Evolutionary conservation across 2,113 vertebrate genomes (phyloP).

Genomic region (Spea multiplicata): DNA sequence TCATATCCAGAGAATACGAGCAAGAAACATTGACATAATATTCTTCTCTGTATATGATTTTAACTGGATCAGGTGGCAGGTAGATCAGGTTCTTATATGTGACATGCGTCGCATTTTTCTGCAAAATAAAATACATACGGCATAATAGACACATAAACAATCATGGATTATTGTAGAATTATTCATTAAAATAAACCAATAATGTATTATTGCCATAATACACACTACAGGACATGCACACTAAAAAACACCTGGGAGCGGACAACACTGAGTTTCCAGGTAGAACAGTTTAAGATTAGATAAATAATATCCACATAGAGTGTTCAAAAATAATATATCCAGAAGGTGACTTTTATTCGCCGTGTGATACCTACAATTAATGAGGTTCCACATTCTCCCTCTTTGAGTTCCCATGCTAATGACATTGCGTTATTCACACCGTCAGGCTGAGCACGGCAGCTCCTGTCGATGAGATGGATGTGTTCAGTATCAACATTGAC

Average conservation of each 20-base stretch:
- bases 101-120: constrained; percentile 57
- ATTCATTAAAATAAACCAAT: too few relatives aligned
- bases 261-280: too few relatives aligned
- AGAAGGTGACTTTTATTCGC: too few relatives aligned
- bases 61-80: constrained; percentile 51
- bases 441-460: constrained; percentile 40
- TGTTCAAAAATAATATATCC: too few relatives aligned
- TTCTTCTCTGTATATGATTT: constrained; percentile 58
- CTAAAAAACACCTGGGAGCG: too few relatives aligned
- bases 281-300: too few relatives aligned
- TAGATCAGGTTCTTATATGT: constrained; percentile 57
- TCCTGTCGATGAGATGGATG: constrained; percentile 49
- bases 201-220: too few relatives aligned
- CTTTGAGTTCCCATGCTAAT: constrained; percentile 43
- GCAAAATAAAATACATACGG: constrained; percentile 28
- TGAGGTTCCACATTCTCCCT: constrained; percentile 39
- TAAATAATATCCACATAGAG: too few relatives aligned
- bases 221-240: too few relatives aligned
- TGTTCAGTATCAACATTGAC: constrained; percentile 38
- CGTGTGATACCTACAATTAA: constrained; percentile 33
- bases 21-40: constrained; percentile 59
- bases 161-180: too few relatives aligned
- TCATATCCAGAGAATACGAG: constrained; percentile 54
- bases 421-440: constrained; percentile 14
- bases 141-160: too few relatives aligned